These are phyloP conservation scores for Calephelis perditalis DNA, from an alignment of 2,888 invertebrate species.

Conservation along the genomic window DNA sequence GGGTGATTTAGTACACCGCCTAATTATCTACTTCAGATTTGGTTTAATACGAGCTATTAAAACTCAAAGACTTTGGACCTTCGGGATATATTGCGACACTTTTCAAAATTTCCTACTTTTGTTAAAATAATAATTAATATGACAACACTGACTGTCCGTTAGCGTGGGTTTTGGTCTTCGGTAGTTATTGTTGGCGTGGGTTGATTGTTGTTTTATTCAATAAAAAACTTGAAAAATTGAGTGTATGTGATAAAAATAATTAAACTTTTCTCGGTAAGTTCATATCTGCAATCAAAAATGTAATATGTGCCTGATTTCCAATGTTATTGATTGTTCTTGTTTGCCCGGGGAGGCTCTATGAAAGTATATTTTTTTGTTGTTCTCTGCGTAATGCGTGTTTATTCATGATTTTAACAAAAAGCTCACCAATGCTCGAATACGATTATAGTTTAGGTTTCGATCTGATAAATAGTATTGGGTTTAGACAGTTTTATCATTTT, in stretches of 20 bases:
- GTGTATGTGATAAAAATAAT: constrained; percentile 20
- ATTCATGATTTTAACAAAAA: constrained; percentile 7
- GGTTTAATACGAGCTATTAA: too few relatives aligned
- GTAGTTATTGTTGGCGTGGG: constrained; percentile 65
- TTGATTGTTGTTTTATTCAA: constrained; percentile 40
- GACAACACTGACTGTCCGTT: constrained; percentile 51
- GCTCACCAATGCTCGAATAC: neutral
- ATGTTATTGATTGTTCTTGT: constrained; percentile 63
- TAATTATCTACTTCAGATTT: too few relatives aligned
- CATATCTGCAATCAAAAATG: constrained; percentile 17
- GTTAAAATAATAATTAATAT: constrained; percentile 20
- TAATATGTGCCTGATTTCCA: constrained; percentile 27
- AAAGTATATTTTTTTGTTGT: constrained; percentile 43
- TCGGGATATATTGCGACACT: too few relatives aligned
- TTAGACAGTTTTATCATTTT: neutral
- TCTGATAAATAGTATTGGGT: neutral
- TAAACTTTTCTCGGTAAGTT: constrained; percentile 50
- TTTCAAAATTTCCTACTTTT: too few relatives aligned
- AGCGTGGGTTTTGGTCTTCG: constrained; percentile 64
- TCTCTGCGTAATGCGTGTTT: constrained; percentile 18
- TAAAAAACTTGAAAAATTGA: constrained; percentile 21
- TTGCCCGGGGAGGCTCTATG: constrained; percentile 47
- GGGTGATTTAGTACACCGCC: too few relatives aligned
- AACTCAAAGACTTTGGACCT: too few relatives aligned
- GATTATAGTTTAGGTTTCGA: neutral